These are phyloP conservation scores for Metopia argyrocephala DNA, from an alignment of 2,888 invertebrate species.

Conservation along the genomic window DNA sequence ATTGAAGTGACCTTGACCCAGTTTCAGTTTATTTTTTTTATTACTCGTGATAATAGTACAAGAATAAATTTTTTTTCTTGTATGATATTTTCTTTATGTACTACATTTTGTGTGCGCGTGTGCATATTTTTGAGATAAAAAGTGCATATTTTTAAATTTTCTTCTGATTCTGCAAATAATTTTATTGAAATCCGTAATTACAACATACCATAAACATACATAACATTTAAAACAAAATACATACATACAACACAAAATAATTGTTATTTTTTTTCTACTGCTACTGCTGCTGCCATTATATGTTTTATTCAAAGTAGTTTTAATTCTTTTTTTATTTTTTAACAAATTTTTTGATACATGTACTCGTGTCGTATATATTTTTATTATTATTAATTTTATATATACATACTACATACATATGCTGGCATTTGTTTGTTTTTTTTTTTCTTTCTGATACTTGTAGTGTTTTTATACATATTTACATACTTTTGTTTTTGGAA, in stretches of 20 bases:
- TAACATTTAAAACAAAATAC: too few relatives aligned
- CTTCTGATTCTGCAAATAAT: too few relatives aligned
- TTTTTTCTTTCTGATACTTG: not conserved
- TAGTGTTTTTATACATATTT: not conserved
- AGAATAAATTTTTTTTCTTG: constrained; percentile 15
- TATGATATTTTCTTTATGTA: not conserved
- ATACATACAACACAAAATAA: not conserved
- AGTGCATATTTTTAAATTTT: not conserved
- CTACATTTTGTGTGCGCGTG: not conserved
- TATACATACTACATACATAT: not conserved
- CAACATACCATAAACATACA: not conserved
- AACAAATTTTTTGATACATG: not conserved
- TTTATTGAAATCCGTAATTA: too few relatives aligned
- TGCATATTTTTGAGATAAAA: not conserved
- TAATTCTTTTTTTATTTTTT: not conserved
- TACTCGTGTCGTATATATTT: too few relatives aligned
- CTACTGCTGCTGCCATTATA: not conserved
- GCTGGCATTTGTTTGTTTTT: not conserved
- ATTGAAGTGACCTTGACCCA: constrained; percentile 72
- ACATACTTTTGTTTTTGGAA: not conserved
- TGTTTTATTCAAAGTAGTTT: not conserved
- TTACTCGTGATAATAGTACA: too few relatives aligned
- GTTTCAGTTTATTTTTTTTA: constrained; percentile 52
- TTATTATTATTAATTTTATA: not conserved
- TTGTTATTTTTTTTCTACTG: not conserved